Conservation (phyloP, 2,888 invertebrate genomes). For the Julus scandinavius region DNA sequence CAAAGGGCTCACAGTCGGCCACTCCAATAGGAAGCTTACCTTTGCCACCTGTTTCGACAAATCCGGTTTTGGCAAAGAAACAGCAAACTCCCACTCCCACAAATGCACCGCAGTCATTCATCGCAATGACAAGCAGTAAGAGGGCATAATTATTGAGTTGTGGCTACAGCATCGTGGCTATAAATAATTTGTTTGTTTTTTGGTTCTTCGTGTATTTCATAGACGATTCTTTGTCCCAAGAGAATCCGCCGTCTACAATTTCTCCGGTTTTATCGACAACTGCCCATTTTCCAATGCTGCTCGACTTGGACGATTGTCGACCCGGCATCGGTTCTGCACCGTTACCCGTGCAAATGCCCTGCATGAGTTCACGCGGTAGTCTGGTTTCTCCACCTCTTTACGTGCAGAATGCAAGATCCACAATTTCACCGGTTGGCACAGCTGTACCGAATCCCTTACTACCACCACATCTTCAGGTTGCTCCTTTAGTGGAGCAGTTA, state of each 20-base stretch:
- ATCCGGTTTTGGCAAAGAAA: slow-evolving; percentile 49
- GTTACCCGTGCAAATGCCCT: not conserved
- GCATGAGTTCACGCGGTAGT: slow-evolving; percentile 9
- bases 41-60: slow-evolving; percentile 58
- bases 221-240: slow-evolving; percentile 9
- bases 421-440: not conserved
- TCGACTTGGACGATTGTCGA: not conserved
- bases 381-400: slow-evolving; percentile 25
- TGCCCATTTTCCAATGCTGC: slow-evolving; percentile 3
- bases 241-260: not conserved
- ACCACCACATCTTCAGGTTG: slow-evolving; percentile 31
- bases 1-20: slow-evolving; percentile 71
- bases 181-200: not conserved
- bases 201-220: not conserved
- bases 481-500: slow-evolving; percentile 70
- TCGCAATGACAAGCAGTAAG: slow-evolving; percentile 42
- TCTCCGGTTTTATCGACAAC: slow-evolving; percentile 14
- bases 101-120: slow-evolving; percentile 34
- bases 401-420: slow-evolving; percentile 1
- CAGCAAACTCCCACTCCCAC: slow-evolving; percentile 51
- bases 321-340: not conserved
- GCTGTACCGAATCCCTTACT: not conserved
- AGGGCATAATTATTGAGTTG: not conserved
- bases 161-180: not conserved
- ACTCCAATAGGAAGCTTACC: slow-evolving; percentile 60